Conservation (phyloP, 2,113 vertebrate genomes). For the Myiozetetes cayanensis region DNA sequence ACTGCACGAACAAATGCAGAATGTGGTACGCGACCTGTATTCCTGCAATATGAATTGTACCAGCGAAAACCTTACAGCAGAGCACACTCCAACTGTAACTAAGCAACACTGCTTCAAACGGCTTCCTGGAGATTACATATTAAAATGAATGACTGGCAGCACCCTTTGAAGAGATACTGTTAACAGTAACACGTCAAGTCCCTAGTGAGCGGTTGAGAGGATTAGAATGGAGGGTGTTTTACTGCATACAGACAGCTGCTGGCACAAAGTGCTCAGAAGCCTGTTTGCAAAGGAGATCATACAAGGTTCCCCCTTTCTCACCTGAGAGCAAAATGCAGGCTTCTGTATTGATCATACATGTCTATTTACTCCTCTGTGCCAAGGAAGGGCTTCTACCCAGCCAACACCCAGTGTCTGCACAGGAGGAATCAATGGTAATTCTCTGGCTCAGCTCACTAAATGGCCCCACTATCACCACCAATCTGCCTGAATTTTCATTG, state of each 20-base stretch:
- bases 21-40: constrained; percentile 15
- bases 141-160: constrained; percentile 58
- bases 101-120: constrained; percentile 59
- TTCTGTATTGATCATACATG: neutral
- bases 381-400: neutral
- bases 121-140: constrained; percentile 55
- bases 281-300: neutral
- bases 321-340: neutral
- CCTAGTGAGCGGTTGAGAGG: neutral
- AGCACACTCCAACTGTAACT: constrained; percentile 60
- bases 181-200: neutral
- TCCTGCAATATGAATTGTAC: neutral
- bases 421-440: neutral
- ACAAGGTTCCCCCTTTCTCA: neutral
- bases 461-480: neutral
- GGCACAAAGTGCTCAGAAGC: neutral
- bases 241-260: neutral
- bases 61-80: constrained; percentile 32
- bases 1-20: neutral
- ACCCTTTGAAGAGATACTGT: constrained; percentile 3
- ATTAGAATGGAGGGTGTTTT: neutral
- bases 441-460: neutral
- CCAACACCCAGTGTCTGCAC: neutral
- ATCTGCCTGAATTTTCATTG: neutral
- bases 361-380: neutral